Evolutionary conservation across 2,113 vertebrate species (phyloP), one percentile per base, ranked within the genome.

Genomic region (Notothenia coriiceps): DNA sequence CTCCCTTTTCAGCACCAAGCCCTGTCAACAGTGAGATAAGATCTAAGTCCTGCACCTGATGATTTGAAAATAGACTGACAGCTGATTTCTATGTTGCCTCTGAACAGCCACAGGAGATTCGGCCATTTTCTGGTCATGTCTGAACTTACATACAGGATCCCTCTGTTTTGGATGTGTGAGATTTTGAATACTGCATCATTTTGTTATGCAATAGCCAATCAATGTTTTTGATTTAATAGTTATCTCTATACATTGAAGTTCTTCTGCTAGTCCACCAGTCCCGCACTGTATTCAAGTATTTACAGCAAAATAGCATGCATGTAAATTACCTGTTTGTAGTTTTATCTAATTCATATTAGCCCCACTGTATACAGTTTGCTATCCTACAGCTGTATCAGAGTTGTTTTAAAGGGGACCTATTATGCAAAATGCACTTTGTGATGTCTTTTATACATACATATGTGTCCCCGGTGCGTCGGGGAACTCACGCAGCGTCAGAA

Each of bases 11-110:
- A 77, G 77, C 74, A 76, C 74, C 79, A 85, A 84, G 72, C 66
- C 29, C 46, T 67, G 74, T 89, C 84, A 89, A 85, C 74, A 77
- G 63, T 74, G 69, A 88, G 78, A 87, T 89, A 79, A 68, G 64
- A 86, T 87, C 63, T 78, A 70, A 82, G 73, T 82, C 78, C 60
- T 83, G 77, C 70, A 87, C 85, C 86, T 87, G 85, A 86, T 78
- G 75, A 86, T 79, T 56, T 61, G 77, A 88, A 56, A 74, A 57
- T 22, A 74, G 64, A 81, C 82, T 68, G 80, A 79, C 80, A 88
- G 73, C 49, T 74, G 52, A 11, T 80, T 59, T 80, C 35, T 78
- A 84, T 68, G 60, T 40, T 40, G 59, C 22, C 77, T 65, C 14
- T 49, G 35, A 61, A 73, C 55, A 79, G 70, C 67, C 64, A 54